A percentile compares a stretch with the other conserved stretches of the same genome.
Evolutionary conservation across 2,888 invertebrate species (phyloP).

Genomic region (Philopedon plagiatum): DNA sequence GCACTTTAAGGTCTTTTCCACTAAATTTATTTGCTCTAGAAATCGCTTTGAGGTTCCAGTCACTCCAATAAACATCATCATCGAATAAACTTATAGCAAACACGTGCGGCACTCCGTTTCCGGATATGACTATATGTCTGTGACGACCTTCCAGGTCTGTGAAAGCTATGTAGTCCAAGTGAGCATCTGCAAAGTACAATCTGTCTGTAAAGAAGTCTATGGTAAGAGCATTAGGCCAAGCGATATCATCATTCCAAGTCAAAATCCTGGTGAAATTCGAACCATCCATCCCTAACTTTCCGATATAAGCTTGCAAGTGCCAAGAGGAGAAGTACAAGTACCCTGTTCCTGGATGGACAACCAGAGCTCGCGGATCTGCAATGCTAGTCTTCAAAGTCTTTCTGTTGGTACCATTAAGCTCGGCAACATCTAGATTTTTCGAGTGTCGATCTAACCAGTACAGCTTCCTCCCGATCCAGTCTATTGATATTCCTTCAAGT

Average conservation of each 20-base stretch:
- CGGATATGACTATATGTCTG: constrained; percentile 85
- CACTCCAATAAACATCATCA: constrained; percentile 95
- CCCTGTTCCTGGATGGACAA: constrained; percentile 94
- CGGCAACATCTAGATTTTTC: constrained; percentile 95
- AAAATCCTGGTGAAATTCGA: constrained; percentile 89
- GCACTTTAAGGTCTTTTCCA: constrained; percentile 79
- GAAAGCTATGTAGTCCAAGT: constrained; percentile 96
- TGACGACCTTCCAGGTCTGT: constrained; percentile 93
- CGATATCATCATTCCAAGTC: constrained; percentile 93
- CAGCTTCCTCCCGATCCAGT: constrained; percentile 96
- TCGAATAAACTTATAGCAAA: constrained; percentile 96
- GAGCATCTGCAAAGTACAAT: constrained; percentile 98
- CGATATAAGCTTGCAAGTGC: constrained; percentile 96
- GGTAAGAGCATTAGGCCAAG: constrained; percentile 98
- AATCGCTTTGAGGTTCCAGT: constrained; percentile 97
- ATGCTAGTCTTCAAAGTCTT: constrained; percentile 92
- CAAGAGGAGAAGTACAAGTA: constrained; percentile 96
- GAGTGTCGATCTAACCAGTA: constrained; percentile 98
- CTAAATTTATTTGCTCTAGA: constrained; percentile 93
- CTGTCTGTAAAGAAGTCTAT: constrained; percentile 96
- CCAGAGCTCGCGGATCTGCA: constrained; percentile 94
- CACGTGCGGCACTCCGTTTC: constrained; percentile 91
- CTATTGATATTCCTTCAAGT: constrained; percentile 94
- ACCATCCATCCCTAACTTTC: constrained; percentile 97
- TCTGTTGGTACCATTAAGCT: constrained; percentile 91